These are phyloP conservation scores for Halcyon leucocephala DNA, from an alignment of 2,797 vertebrate species.

Conservation along the genomic window DNA sequence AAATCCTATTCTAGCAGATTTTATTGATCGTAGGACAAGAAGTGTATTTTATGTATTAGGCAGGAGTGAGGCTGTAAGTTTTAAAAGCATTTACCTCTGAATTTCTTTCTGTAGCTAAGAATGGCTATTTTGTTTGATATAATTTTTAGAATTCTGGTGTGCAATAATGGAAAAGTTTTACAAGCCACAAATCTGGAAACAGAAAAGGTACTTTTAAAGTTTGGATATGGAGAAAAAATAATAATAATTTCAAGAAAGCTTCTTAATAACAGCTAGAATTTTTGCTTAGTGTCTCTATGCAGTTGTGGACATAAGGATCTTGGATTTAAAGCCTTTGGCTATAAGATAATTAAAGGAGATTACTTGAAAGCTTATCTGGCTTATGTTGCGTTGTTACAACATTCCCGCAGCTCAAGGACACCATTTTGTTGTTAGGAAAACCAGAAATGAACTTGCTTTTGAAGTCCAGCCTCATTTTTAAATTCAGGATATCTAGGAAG, in stretches of 20 bases:
- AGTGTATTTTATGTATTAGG: neutral
- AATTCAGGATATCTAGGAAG: neutral
- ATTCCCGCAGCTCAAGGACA: neutral
- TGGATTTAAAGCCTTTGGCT: neutral
- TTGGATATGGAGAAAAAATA: neutral
- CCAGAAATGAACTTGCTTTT: neutral
- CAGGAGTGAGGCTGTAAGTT: neutral
- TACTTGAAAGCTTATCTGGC: neutral
- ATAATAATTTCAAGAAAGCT: neutral
- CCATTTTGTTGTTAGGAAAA: neutral
- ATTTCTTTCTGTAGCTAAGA: neutral
- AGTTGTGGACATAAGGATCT: neutral
- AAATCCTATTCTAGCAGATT: neutral
- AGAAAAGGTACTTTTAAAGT: neutral
- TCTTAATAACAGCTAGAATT: neutral
- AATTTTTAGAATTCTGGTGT: neutral
- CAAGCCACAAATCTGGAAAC: neutral
- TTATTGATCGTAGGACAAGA: neutral
- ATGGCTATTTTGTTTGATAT: neutral
- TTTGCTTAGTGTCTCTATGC: neutral
- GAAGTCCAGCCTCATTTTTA: neutral
- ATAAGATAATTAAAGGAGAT: neutral
- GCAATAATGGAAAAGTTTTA: neutral
- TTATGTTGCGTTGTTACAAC: neutral
- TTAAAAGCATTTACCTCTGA: neutral